Evolutionary conservation across 2,797 vertebrate species (phyloP).

Genomic region (Babyrousa celebensis): DNA sequence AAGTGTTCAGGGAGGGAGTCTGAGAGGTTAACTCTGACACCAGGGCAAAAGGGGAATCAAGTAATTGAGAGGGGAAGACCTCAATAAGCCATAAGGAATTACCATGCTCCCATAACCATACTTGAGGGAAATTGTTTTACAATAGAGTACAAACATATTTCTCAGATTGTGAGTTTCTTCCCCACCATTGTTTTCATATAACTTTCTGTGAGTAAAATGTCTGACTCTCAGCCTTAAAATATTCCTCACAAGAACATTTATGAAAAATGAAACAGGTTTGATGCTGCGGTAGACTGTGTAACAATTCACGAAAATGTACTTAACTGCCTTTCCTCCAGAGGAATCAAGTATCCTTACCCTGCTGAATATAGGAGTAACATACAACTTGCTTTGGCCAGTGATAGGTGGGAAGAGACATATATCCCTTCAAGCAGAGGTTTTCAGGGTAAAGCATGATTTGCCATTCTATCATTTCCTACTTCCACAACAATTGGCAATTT

Average conservation of each 20-base stretch:
- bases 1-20: background rate
- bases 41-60: conserved; percentile 13
- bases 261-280: conserved; percentile 67
- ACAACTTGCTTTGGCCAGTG: conserved; percentile 58
- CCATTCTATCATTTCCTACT: conserved; percentile 6
- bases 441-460: background rate
- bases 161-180: conserved; percentile 70
- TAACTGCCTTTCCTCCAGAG: background rate
- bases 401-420: background rate
- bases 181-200: conserved; percentile 64
- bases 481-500: conserved; percentile 51
- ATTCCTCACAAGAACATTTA: conserved; percentile 59
- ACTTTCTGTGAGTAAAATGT: conserved; percentile 69
- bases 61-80: background rate
- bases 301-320: conserved; percentile 68
- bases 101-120: background rate
- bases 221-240: conserved; percentile 73
- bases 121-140: conserved; percentile 56
- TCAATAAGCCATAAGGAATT: conserved; percentile 49
- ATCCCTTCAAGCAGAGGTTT: conserved; percentile 38
- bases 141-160: conserved; percentile 59
- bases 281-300: conserved; percentile 10
- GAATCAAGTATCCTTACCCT: conserved; percentile 46
- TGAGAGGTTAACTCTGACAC: conserved; percentile 26
- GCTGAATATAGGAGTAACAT: background rate